Evolutionary conservation across 2,797 vertebrate species (phyloP), one percentile per base, ranked within the genome.

Genomic region (Myripristis jacobus): DNA sequence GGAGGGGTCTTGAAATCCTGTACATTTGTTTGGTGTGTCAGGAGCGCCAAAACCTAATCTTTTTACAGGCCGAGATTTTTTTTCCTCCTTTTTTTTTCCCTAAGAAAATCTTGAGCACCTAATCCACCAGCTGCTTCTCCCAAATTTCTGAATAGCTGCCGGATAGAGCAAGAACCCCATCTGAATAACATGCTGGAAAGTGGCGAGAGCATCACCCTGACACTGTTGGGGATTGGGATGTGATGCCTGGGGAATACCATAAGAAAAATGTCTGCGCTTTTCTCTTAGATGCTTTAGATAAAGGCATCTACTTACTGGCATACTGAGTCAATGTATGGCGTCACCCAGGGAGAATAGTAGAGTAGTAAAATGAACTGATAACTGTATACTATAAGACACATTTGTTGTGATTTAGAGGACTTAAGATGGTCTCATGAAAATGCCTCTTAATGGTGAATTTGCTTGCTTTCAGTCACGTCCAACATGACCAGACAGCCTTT

Each of bases 1-100:
- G 31, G 44, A 50, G 12, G 25, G 36, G 6, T 66, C 53, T 66
- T 2, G 3, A 75, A 64, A 76, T 61, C 66, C 16, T 31, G 82
- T 73, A 63, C n/a, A 22, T 56, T 56, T 65, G 43, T 41, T 66
- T 48, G 83, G 57, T 31, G 29, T 31, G 74, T 75, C 24, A 70
- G 51, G 81, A 70, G 65, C 34, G 76, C 22, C n/a, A 16, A 6
- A 44, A 34, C 31, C 38, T 50, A 8, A 27, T 36, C 24, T 44
- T 47, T 41, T 58, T n/a, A 27, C 9, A 2, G 13, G 9, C 46
- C 60, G 48, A 72, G 41, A 44, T 55, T n/a, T 1, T 4, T n/a
- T n/a, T n/a, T n/a, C n/a, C n/a, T n/a, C n/a, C n/a, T n/a, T n/a
- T n/a, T n/a, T 47, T 60, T 58, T 73, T 55, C 47, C 47, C 12